These are phyloP conservation scores for Eidolon helvum DNA, from an alignment of 2,113 vertebrate species.

Conservation along the genomic window DNA sequence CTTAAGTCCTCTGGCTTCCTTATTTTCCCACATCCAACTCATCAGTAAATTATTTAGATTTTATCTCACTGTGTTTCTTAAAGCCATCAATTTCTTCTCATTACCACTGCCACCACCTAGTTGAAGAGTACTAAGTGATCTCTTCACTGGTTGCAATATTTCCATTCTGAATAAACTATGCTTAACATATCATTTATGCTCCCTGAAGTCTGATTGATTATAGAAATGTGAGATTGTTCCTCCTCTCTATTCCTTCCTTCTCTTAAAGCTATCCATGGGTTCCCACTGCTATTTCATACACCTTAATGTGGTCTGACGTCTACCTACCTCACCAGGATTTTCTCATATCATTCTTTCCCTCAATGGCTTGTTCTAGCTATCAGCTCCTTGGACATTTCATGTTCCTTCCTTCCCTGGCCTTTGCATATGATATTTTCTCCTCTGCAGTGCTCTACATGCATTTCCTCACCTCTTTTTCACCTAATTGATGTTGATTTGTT, in stretches of 20 bases:
- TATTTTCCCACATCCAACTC: background rate
- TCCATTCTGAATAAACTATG: background rate
- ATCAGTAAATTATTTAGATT: background rate
- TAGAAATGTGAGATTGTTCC: fast-evolving
- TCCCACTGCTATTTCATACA: background rate
- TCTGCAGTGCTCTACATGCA: background rate
- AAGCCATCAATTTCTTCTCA: background rate
- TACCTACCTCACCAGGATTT: background rate
- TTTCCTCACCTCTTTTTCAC: background rate
- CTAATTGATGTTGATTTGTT: background rate
- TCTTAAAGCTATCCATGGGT: background rate
- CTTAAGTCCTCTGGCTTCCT: background rate
- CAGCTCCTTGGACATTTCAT: background rate
- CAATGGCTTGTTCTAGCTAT: background rate
- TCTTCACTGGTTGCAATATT: background rate
- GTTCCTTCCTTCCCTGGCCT: background rate
- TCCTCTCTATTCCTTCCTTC: background rate
- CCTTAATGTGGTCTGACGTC: background rate
- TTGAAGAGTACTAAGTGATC: background rate
- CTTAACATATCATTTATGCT: background rate
- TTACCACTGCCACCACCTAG: background rate
- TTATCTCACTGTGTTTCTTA: background rate
- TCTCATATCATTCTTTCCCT: background rate
- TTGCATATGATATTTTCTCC: fast-evolving
- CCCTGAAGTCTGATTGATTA: background rate